Base-by-base conservation (phyloP, 2,797 vertebrate species). In the Phoxinus dragarum region DNA sequence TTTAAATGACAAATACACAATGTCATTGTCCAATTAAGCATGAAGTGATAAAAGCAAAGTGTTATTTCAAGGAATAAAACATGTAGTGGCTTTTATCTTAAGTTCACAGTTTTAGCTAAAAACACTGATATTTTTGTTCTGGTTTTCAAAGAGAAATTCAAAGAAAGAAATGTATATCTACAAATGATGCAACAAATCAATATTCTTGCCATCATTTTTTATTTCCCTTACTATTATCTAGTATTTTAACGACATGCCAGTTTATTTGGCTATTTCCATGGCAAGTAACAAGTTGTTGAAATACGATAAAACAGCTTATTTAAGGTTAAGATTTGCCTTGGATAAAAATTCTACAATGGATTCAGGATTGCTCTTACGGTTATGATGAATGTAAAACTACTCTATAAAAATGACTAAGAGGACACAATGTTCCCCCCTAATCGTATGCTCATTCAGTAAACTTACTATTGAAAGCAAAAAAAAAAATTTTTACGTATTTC, bases 21-120 rank as follows among this genome's bases (percentile, higher is more conserved):
- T 21, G 31, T 34, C 52, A 27, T 38, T n/a, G 40, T 5, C 54
- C 21, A 69, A 40, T 36, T 38, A 49, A 66, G 16, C 3, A 21
- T 21, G 19, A 64, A 73, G 14, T 21, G 11, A 52, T 47, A 49
- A 66, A 49, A 73, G 56, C 56, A 54, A 82, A 54, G 81, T 42
- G 49, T 40, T 77, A 42, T 76, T 38, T 36, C 10, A n/a, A 42
- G 64, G 36, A 59, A 69, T 31, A 44, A 61, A 31, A 56, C 36
- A 75, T 7, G 34, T 6, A 77, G 6, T 75, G 31, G 19, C 31
- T 6, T 23, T 76, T 36, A 14, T 76, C 3, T n/a, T 21, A 76
- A 56, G 3, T 36, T 76, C 73, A 75, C 31, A 1, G n/a, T 6
- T n/a, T 56, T 23, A 23, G 21, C 19, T 7, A 76, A 38, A 76